Base-by-base conservation (phyloP, 2,888 invertebrate species). In the Slavum lentiscoides region DNA sequence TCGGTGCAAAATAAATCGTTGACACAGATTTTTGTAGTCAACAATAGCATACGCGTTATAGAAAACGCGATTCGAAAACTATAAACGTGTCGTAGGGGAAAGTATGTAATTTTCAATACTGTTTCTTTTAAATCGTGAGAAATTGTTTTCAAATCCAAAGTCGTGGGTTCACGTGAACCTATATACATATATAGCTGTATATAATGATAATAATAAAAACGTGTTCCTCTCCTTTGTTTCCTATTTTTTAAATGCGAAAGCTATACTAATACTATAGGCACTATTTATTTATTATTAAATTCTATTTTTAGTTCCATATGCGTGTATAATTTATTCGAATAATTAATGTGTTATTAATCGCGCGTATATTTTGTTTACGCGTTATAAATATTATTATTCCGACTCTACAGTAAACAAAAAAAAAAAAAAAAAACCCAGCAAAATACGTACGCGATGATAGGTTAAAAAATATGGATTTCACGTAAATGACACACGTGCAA, bases 41-140 rank as follows among this genome's bases (percentile, higher is more conserved):
- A 61, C 58, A 9, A 49, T 43, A 53, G 69, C 62, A 70, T 30
- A 4, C 30, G 4, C 1, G 2, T 2, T 30, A 66, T 19, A 43
- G 49, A 39, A 80, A 58, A 21, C 30, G 19, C 21, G 43, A 1
- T 39, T 70, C 21, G 23, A 64, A 58, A 80, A 72, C 21, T 19
- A 1, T 30, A 61, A 80, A 58, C 66, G 19, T 66, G 43, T 23
- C 70, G 23, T n/a, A 58, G 80, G 80, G 30, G 80, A 80, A 80
- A 80, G 80, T 72, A 62, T 80, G 3, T 58, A 80, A 80, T 80
- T 80, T 80, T 58, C 58, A 72, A 70, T 30, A 70, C 43, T 61
- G 58, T 39, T 70, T n/a, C n/a, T n/a, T n/a, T 80, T 30, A 55
- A 72, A 58, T 80, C 80, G 80, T 80, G 80, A 64, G 70, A 80